A percentile compares a stretch with the other conserved stretches of the same genome.
Evolutionary conservation across 2,888 invertebrate species (phyloP).

Genomic region (Drosophila vallismaia): DNA sequence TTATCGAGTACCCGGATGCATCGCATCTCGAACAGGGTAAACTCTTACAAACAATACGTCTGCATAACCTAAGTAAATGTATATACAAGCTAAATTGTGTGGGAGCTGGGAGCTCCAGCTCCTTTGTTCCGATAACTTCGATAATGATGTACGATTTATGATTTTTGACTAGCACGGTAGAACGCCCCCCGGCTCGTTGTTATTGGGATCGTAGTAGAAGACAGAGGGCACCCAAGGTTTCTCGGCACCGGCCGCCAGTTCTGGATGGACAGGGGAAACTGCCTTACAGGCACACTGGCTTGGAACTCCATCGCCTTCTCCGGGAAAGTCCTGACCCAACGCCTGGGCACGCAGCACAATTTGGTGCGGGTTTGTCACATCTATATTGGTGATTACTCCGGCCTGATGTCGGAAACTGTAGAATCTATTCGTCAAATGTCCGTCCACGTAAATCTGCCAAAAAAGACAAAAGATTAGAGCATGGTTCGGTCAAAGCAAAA

Average conservation of each 20-base stretch:
- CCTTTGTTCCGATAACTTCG: constrained; percentile 26
- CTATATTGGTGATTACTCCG: constrained; percentile 78
- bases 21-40: constrained; percentile 18
- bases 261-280: constrained; percentile 43
- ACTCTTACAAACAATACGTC: constrained; percentile 30
- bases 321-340: constrained; percentile 56
- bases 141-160: constrained; percentile 31
- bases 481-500: not conserved
- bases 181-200: constrained; percentile 7
- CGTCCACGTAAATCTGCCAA: constrained; percentile 81
- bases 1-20: constrained; percentile 1
- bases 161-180: constrained; percentile 42
- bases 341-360: constrained; percentile 78
- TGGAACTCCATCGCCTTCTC: constrained; percentile 33
- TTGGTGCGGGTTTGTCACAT: constrained; percentile 74
- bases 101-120: constrained; percentile 3
- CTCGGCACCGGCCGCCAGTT: constrained; percentile 53
- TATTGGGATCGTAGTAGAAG: constrained; percentile 72
- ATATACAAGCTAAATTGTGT: constrained; percentile 33
- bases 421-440: constrained; percentile 79
- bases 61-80: constrained; percentile 18
- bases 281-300: constrained; percentile 15
- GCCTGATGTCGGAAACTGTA: constrained; percentile 76
- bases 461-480: not conserved
- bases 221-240: constrained; percentile 76